phyloP scores from a whole-genome alignment of 2,797 vertebrate genomes.

The Sciurus vulgaris region DNA sequence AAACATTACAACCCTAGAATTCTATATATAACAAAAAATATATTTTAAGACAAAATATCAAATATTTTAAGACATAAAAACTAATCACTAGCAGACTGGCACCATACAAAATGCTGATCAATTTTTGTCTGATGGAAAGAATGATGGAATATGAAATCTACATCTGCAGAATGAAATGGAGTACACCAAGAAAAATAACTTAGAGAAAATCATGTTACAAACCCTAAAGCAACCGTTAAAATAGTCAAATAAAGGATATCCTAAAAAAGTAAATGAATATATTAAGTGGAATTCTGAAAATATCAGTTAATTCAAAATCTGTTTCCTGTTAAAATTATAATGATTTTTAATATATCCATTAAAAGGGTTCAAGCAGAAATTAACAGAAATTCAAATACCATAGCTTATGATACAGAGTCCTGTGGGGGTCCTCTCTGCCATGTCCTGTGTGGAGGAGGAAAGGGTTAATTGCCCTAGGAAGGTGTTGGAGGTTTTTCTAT shows the following conservation, averaged over 20 bases:
- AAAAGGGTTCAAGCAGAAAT: not conserved
- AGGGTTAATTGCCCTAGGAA: too few species aligned
- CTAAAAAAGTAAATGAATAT: not conserved
- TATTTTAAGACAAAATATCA: not conserved
- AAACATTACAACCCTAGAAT: not conserved
- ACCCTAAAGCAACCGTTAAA: not conserved
- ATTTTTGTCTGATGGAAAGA: not conserved
- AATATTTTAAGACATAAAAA: not conserved
- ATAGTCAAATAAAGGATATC: not conserved
- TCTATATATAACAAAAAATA: not conserved
- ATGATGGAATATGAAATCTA: not conserved
- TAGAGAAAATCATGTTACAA: not conserved
- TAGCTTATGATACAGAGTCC: slow-evolving; percentile 75
- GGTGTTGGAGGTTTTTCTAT: too few species aligned
- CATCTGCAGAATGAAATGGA: not conserved
- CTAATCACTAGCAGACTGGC: not conserved
- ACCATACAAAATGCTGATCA: not conserved
- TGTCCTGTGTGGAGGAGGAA: too few species aligned
- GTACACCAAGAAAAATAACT: not conserved
- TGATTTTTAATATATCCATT: slow-evolving; percentile 85
- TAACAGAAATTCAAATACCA: slow-evolving; percentile 27
- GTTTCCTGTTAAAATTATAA: not conserved
- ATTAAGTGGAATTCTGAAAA: not conserved
- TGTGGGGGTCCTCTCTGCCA: too few species aligned
- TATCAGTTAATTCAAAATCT: not conserved